These are phyloP conservation scores for Onychomys torridus DNA, from an alignment of 2,797 vertebrate genomes.

Conservation along the genomic window DNA sequence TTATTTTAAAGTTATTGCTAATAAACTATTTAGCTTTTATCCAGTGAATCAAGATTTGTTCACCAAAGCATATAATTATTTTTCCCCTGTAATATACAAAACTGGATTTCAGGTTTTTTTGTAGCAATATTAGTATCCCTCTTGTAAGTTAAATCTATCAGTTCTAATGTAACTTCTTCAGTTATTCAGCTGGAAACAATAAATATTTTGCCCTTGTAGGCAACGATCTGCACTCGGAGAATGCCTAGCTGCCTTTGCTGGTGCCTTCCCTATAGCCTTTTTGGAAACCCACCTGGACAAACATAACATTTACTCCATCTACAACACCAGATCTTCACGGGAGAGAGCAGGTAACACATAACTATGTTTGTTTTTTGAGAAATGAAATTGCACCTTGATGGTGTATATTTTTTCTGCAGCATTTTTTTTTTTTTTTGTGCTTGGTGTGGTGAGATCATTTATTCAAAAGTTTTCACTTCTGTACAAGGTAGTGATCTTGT, in stretches of 20 bases:
- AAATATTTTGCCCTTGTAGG: slow-evolving; percentile 84
- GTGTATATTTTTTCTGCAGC: fast-evolving
- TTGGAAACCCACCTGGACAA: slow-evolving; percentile 96
- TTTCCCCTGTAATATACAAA: neutral
- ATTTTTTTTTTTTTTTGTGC: neutral
- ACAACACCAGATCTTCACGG: slow-evolving; percentile 92
- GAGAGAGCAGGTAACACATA: slow-evolving; percentile 91
- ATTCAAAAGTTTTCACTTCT: neutral
- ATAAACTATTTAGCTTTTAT: neutral
- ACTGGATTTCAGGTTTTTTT: neutral
- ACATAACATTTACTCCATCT: slow-evolving; percentile 95
- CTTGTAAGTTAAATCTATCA: neutral
- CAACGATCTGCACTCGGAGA: slow-evolving; percentile 96
- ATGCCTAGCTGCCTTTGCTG: slow-evolving; percentile 95
- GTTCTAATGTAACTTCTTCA: neutral
- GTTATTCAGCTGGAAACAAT: neutral
- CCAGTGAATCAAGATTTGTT: neutral
- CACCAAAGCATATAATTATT: neutral
- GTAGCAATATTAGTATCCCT: neutral
- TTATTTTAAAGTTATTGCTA: neutral
- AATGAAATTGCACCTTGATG: neutral
- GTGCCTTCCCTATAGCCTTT: slow-evolving; percentile 96
- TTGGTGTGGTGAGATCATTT: neutral
- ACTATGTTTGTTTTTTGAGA: neutral
- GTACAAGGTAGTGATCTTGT: neutral